Base-by-base conservation (phyloP, 2,888 invertebrate genomes). In the Dione vanillae region DNA sequence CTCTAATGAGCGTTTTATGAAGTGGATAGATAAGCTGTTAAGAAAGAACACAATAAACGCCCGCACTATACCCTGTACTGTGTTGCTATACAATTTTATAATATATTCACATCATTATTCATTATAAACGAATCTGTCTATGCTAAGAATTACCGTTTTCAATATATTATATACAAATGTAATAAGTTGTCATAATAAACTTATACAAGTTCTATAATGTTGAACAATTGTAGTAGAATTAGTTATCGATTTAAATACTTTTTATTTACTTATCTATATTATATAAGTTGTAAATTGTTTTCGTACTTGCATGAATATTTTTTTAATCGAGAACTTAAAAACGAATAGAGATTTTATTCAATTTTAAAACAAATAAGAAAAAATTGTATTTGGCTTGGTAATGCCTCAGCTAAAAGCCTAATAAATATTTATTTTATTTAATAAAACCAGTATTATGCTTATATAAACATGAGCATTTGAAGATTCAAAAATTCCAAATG, bases 1-100 rank as follows among this genome's bases (percentile, higher is more conserved):
- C 71, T 61, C 61, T 73, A 74, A 69, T 74, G 71, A 71, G 41
- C 41, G 35, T 64, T 72, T 72, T 72, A 72, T 72, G 45, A 67
- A 52, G 58, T 67, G 58, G 45, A 45, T 61, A 66, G 70, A 72
- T 66, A 70, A 66, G 47, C 56, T 49, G 45, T 61, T 45, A 45
- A 45, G 35, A 64, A 64, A 49, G 49, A 40, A 20, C 16, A 64
- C 64, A 64, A 64, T 40, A 49, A 35, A 49, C 49, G 37, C 64
- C 37, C 49, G 64, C 64, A 49, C 40, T 19, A 40, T 16, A 40
- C 9, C 16, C 35, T 16, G 8, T 62, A 62, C 43, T 37, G n/a
- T n/a, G 1, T n/a, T n/a, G 35, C n/a, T 54, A 54, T 37, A 54
- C 27, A 35, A 37, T 54, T 37, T 54, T 35, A 54, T 35, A 5